Evolutionary conservation across 2,797 vertebrate species (phyloP), one percentile per base, ranked within the genome.

Genomic region (Garrulus glandarius): DNA sequence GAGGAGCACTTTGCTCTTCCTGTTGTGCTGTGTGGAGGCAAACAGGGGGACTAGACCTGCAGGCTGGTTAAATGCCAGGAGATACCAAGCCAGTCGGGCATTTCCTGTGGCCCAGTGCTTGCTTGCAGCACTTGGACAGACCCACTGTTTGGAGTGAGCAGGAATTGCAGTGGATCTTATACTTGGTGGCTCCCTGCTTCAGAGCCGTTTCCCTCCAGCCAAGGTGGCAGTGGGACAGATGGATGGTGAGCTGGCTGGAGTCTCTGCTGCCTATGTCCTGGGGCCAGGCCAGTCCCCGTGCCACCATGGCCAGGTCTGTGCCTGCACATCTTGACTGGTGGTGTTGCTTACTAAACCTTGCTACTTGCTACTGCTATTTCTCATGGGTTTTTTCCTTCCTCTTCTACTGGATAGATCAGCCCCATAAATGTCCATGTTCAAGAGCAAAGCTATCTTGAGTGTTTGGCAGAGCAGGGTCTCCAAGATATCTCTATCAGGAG

Each of bases 391-490:
- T 59, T 67, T 17, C 15, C 47, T 36, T 71, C 29, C 13, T 72
- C n/a, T 92, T 60, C 27, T 9, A 6, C 43, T 67, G 71, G 32
- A 60, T 56, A 44, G 10, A 57, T 84, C 17, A 50, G 32, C 36
- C 32, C 34, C 0, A 0, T 60, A 55, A 76, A 53, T 1, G 3
- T 27, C 34, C 1, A 0, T 55, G 14, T 81, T 64, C 15, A 44
- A 85, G 50, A 95, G 59, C 55, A 94, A 41, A 69, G 32, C 68
- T 76, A 5, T 67, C 56, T n/a, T 13, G 41, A 64, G 46, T 68
- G 55, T 75, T 86, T 63, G 70, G 23, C 63, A 49, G 30, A 75
- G 53, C 50, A 64, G 34, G 32, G 49, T 83, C 85, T 95, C 79
- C 9, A 10, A 89, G 59, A 41, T 44, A 5, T 41, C 44, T 47